Evolutionary conservation across 2,888 invertebrate species (phyloP), one percentile per base, ranked within the genome.

Genomic region (Aromia moschata): DNA sequence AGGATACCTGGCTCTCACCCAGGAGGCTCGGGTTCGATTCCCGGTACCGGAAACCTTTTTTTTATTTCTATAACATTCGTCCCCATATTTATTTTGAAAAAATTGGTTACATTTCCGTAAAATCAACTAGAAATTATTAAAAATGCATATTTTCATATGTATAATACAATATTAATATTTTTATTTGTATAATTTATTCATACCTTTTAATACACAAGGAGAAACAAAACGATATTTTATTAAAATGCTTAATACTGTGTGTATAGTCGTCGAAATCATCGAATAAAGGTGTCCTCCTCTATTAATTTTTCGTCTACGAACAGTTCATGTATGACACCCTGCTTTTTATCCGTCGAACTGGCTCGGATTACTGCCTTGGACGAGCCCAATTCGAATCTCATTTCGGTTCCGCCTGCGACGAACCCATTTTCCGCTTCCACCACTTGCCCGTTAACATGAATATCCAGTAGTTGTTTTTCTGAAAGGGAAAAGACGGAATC

Each of bases 391-490:
- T 83, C 79, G 77, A 96, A 95, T 66, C 87, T 85, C 47, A 93
- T 94, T 79, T 93, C 92, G 0, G 93, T 93, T 14, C 95, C 95
- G 49, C 89, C 89, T 65, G 93, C 91, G 5, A 90, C 89, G 76
- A 96, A 96, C 72, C 89, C 89, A 47, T 88, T 90, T 90, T 93
- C 86, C 0, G 87, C 86, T 65, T 90, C 88, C 7, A 88, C 80
- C 74, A 85, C 84, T 63, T 84, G 78, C 11, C 92, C 92, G 78
- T 93, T 91, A 0, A 91, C 85, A 89, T 90, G 92, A 16, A 93
- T 84, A 73, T 89, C 87, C 65, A 92, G 80, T 0, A 89, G 87
- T 68, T 89, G 89, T 79, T 90, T 92, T 77, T 92, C 92, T 90
- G 77, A 57, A 83, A 82, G 11, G 41, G 56, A 41, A 38, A 30